Evolutionary conservation across 1,140 invertebrate genomes (phyloP), one percentile per base, ranked within the genome.

Genomic region (Drosophila arawakana): DNA sequence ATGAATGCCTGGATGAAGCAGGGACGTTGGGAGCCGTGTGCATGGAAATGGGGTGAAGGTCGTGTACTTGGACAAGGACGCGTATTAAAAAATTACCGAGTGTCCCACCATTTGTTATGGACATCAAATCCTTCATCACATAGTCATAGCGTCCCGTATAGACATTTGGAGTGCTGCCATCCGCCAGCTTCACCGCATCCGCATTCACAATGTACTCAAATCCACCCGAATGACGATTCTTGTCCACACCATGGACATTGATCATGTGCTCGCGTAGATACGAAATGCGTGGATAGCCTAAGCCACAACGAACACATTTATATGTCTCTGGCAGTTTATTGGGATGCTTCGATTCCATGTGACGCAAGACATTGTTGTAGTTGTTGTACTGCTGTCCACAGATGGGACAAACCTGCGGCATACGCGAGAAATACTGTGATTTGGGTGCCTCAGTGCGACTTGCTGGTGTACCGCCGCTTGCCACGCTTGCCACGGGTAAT

Each of bases 271-370:
- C 91, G 6, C 92, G 80, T 25, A 92, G 72, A 52, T 92, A 91
- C 1, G 90, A 89, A 59, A 92, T 81, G 0, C 91, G 63, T 11
- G 91, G 91, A 80, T 89, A 92, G 13, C 91, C 91, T 35, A 81
- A 74, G 2, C 86, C 78, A 47, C 92, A 92, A 3, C 83, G 77
- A 18, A 91, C 88, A 59, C 92, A 92, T 44, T 92, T 91, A 69
- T 92, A 92, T 0, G 91, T 92, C 39, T 91, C 83, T 7, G 92
- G 92, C 46, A 92, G 62, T 60, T 92, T 92, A 50, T 92, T 91
- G 0, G 92, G 92, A 82, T 92, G 92, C 76, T 92, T 92, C 6
- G 91, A 92, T 54, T 92, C 92, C 92, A 92, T 92, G 58, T 92
- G 92, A 0, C 92, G 80, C 55, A 92, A 65, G 35, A 92, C 92